Base-by-base conservation (phyloP, 2,113 vertebrate species). In the Otis tarda region DNA sequence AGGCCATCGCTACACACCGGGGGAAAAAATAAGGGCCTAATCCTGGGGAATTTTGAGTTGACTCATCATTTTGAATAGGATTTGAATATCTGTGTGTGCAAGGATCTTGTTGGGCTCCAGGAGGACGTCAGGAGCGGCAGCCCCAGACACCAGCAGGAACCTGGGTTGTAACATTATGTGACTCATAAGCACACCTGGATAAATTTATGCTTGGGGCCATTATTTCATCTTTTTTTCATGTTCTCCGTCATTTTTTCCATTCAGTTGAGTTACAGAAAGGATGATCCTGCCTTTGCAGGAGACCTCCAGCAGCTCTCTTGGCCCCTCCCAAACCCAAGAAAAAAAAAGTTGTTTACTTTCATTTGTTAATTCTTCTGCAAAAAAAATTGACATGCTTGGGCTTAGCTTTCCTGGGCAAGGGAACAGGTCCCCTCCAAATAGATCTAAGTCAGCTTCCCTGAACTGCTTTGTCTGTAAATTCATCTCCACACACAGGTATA, bases 261-360 rank as follows among this genome's bases (percentile, higher is more conserved):
- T 85, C 61, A 23, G 22, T 5, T n/a, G 37, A 47, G 18, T 76
- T 83, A 77, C 39, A 25, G 22, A 83, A 87, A 39, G 14, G 30
- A 30, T 60, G 33, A 90, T 67, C 35, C 65, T 37, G 50, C 56
- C 56, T 56, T 69, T 1, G 1, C n/a, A 78, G 43, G 12, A 60
- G 39, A 55, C 10, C 24, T 60, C 78, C 22, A 71, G 78, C 37
- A 41, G 19, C 10, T n/a, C 19, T 63, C 64, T 63, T 37, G 13
- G 67, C 39, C 33, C 19, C 49, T 79, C 75, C 28, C 53, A 88
- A 75, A 71, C 4, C 15, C 10, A 69, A 71, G 37, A 9, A 49
- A 84, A 76, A 37, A 39, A 41, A 24, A 21, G 24, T 7, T 0
- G 0, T 28, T 59, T 53, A 56, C 3, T 1, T 35, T 73, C 0